phyloP scores from a whole-genome alignment of 2,888 invertebrate species.

The Drosophila nr. medialis region DNA sequence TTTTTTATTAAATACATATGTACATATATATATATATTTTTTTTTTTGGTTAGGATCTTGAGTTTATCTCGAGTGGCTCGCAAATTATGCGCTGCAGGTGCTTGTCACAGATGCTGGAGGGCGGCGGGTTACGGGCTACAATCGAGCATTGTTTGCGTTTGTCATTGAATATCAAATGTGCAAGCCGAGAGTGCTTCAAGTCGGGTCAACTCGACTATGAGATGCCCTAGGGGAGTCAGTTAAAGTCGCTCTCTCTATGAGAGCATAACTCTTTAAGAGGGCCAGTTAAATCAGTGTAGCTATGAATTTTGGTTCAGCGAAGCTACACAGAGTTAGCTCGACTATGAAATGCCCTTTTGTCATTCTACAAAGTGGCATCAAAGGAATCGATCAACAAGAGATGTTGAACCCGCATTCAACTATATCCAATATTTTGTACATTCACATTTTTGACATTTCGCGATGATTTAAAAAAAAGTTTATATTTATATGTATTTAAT shows the following conservation, averaged over 20 bases:
- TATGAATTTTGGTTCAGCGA: too few species aligned
- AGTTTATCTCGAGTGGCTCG: conserved; percentile 21
- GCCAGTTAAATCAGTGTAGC: background rate
- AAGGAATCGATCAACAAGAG: background rate
- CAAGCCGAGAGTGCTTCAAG: conserved; percentile 3
- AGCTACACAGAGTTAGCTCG: background rate
- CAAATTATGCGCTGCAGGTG: conserved; percentile 61
- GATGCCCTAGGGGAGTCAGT: conserved; percentile 3
- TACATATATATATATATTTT: background rate
- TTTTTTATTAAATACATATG: background rate
- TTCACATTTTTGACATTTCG: background rate
- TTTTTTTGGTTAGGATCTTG: conserved; percentile 26
- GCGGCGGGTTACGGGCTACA: conserved; percentile 29
- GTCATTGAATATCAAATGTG: conserved; percentile 66
- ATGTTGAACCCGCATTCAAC: background rate
- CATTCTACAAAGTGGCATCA: background rate
- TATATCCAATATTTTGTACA: background rate
- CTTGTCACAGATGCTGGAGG: conserved; percentile 13
- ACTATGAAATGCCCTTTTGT: background rate
- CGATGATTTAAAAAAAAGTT: background rate
- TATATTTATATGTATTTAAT: too few species aligned
- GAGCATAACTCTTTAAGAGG: background rate
- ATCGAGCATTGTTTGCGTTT: conserved; percentile 50
- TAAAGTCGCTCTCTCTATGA: background rate
- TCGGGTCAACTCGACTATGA: background rate